Conservation (phyloP, 2,797 vertebrate genomes). For the Coracias cyanogaster region DNA sequence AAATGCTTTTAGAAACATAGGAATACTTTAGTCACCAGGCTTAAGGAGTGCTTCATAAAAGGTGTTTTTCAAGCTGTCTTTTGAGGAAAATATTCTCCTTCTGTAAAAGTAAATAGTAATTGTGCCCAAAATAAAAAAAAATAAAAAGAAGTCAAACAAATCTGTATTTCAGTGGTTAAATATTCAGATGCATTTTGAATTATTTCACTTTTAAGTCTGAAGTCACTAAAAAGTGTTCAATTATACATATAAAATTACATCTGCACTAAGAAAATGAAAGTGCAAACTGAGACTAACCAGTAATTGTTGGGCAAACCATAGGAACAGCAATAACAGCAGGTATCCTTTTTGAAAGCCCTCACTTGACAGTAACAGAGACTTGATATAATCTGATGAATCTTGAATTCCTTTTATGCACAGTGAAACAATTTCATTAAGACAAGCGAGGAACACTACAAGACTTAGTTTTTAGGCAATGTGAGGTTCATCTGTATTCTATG, state of each 20-base stretch:
- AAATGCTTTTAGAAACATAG: not conserved
- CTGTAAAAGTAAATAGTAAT: not conserved
- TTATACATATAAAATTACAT: not conserved
- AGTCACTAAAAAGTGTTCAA: not conserved
- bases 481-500: not conserved
- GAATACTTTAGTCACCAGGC: not conserved
- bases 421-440: not conserved
- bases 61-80: not conserved
- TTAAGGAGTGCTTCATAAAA: not conserved
- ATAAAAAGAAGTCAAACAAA: not conserved
- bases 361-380: not conserved
- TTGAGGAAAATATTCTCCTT: not conserved
- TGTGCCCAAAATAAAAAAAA: not conserved
- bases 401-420: not conserved
- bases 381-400: not conserved
- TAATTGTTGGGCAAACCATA: not conserved
- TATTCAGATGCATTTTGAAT: not conserved
- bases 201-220: not conserved
- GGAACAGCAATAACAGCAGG: not conserved
- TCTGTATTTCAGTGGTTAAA: not conserved
- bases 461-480: not conserved
- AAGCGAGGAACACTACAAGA: not conserved
- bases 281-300: not conserved
- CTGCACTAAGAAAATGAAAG: not conserved
- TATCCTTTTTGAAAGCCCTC: not conserved